Evolutionary conservation across 2,113 vertebrate genomes (phyloP).

Genomic region (Nipponia nippon): DNA sequence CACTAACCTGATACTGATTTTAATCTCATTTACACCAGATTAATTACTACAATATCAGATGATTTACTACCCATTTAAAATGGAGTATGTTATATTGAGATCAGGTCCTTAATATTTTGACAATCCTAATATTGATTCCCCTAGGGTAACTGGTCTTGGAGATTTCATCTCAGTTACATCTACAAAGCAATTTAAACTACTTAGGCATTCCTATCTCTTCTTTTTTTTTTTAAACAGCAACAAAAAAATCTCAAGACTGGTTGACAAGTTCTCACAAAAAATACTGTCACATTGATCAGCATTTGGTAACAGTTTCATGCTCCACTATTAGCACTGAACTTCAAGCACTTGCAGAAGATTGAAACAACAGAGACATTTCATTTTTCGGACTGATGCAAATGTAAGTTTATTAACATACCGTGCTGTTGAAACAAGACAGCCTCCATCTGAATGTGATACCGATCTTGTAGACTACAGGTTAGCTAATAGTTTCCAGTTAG

Average conservation of each 20-base stretch:
- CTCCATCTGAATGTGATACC: background rate
- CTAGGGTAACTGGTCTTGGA: background rate
- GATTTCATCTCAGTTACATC: background rate
- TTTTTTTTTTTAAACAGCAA: background rate
- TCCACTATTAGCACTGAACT: background rate
- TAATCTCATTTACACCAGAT: constrained; percentile 4
- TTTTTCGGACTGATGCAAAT: constrained; percentile 32
- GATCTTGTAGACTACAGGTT: background rate
- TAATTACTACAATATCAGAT: background rate
- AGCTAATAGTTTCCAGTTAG: constrained; percentile 13
- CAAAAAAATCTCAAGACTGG: background rate
- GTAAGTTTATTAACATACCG: constrained; percentile 21
- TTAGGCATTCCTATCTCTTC: background rate
- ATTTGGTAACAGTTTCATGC: background rate
- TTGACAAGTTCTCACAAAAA: background rate
- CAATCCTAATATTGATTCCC: background rate
- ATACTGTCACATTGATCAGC: background rate
- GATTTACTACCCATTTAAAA: background rate
- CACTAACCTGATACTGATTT: constrained; percentile 11
- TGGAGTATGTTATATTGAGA: background rate
- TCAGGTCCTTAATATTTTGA: background rate
- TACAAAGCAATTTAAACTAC: background rate
- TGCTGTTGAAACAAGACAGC: constrained; percentile 36
- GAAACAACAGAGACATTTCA: constrained; percentile 5
- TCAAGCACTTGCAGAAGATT: constrained; percentile 36